Evolutionary conservation across 2,888 invertebrate genomes (phyloP).

Genomic region (Phalangium opilio): DNA sequence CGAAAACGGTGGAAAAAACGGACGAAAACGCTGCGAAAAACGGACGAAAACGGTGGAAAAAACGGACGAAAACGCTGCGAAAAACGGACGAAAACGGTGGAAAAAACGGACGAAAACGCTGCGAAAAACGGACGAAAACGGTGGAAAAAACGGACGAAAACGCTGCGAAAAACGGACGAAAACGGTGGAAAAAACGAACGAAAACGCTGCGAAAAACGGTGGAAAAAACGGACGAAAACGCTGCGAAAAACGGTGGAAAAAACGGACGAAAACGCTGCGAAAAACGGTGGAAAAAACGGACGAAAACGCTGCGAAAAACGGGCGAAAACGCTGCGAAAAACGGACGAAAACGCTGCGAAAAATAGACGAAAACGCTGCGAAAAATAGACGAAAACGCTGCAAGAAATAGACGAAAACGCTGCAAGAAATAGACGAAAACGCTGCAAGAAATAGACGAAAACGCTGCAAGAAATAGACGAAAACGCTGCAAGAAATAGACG

Average conservation of each 20-base stretch:
- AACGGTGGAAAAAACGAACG: background rate
- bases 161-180: background rate
- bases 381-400: background rate
- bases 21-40: background rate
- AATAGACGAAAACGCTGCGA: slow-evolving; percentile 1
- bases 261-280: slow-evolving; percentile 1
- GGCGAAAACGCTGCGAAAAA: slow-evolving; percentile 1
- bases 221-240: background rate
- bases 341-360: background rate
- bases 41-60: slow-evolving; percentile 8
- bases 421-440: too few species aligned
- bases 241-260: too few species aligned
- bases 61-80: slow-evolving; percentile 1
- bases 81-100: too few species aligned
- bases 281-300: background rate
- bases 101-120: background rate
- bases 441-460: background rate
- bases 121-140: slow-evolving; percentile 8
- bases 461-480: slow-evolving; percentile 2
- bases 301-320: background rate
- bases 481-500: too few species aligned
- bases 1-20: background rate
- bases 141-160: background rate
- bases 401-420: slow-evolving; percentile 6
- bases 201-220: too few species aligned